A percentile compares a stretch with the other conserved stretches of the same genome.
Evolutionary conservation across 2,113 vertebrate species (phyloP).

Genomic region (Hippolais icterina): DNA sequence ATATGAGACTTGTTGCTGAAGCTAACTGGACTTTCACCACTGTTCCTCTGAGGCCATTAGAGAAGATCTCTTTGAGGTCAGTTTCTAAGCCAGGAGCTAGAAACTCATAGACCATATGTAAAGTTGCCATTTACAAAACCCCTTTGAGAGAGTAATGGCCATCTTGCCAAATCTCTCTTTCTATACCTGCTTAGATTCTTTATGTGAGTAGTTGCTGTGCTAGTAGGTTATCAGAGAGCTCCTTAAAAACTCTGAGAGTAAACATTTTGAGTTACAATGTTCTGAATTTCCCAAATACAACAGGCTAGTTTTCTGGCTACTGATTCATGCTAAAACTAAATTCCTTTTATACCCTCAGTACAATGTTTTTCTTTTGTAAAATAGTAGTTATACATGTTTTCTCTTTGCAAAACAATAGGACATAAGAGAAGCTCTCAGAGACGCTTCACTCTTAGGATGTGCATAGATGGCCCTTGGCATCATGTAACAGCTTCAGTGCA

Average conservation of each 20-base stretch:
- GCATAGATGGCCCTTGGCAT: background rate
- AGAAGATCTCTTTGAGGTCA: background rate
- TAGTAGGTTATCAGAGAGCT: background rate
- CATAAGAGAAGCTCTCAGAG: background rate
- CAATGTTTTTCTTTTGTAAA: background rate
- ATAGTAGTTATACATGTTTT: background rate
- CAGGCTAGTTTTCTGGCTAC: background rate
- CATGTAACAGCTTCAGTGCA: background rate
- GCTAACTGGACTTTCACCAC: background rate
- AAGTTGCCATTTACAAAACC: background rate
- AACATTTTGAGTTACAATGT: background rate
- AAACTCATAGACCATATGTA: background rate
- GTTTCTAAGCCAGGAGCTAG: background rate
- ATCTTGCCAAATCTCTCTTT: background rate
- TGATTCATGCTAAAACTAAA: background rate
- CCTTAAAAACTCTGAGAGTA: background rate
- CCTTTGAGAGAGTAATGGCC: background rate
- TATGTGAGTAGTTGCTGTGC: background rate
- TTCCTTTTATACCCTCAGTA: background rate
- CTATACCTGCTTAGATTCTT: background rate
- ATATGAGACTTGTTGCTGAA: background rate
- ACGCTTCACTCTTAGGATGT: background rate
- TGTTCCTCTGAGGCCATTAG: background rate
- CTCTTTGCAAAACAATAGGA: background rate
- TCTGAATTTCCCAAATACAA: background rate